phyloP scores from a whole-genome alignment of 2,797 vertebrate species.

The Notoglanidium macrostoma region DNA sequence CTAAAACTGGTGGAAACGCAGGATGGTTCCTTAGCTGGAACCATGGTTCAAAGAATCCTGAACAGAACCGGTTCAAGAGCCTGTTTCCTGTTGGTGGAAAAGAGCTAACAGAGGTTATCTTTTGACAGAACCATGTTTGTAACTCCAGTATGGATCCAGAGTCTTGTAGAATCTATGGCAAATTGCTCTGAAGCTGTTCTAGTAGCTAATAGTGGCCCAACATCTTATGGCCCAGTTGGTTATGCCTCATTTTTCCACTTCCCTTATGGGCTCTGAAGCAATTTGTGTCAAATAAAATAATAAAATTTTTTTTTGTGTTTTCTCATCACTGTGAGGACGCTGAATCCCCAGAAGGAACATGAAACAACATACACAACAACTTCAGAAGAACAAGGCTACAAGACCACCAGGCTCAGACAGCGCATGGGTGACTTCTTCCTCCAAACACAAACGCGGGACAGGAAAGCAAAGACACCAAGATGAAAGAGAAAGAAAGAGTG shows the following conservation, averaged over 20 bases:
- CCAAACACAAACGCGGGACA: not conserved
- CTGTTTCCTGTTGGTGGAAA: no score
- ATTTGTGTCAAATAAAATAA: slow-evolving; percentile 12
- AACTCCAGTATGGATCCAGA: not conserved
- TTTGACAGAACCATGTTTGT: not conserved
- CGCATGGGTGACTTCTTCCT: slow-evolving; percentile 3
- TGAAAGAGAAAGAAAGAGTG: slow-evolving; percentile 7
- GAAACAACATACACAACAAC: not conserved
- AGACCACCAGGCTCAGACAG: slow-evolving; percentile 11
- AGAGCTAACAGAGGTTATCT: not conserved
- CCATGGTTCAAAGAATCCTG: no score
- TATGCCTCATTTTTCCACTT: not conserved
- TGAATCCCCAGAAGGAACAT: not conserved
- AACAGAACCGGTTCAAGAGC: no score
- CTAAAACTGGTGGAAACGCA: no score
- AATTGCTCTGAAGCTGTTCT: no score
- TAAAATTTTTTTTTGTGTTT: not conserved
- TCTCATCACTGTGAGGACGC: not conserved
- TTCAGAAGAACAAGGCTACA: not conserved
- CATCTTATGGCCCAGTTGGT: not conserved
- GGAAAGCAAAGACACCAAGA: not conserved
- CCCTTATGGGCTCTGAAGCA: not conserved
- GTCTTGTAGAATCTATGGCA: not conserved
- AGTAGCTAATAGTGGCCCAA: not conserved
- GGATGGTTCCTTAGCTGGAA: no score